Evolutionary conservation across 2,888 invertebrate genomes (phyloP).

Genomic region (Tolmerus cingulatus): DNA sequence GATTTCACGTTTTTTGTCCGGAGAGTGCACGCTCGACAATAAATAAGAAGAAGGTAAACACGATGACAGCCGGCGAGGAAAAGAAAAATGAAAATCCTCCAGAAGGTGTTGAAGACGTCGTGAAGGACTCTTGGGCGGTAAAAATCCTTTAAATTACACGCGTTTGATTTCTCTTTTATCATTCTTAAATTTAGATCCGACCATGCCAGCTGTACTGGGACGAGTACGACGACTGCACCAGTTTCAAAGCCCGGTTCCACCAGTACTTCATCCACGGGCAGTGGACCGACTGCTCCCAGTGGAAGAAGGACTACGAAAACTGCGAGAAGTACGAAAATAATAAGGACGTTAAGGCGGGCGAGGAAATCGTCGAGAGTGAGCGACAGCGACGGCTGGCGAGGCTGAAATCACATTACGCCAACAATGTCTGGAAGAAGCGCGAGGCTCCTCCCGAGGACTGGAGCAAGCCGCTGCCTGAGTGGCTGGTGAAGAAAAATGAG

Average conservation of each 20-base stretch:
- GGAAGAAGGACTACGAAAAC: constrained; percentile 80
- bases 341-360: constrained; percentile 70
- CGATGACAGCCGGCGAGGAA: background rate
- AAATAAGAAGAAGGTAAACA: background rate
- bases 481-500: constrained; percentile 74
- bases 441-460: constrained; percentile 79
- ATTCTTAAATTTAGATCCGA: constrained; percentile 69
- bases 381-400: constrained; percentile 70
- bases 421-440: constrained; percentile 83
- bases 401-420: constrained; percentile 73
- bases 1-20: no score
- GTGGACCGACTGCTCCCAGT: constrained; percentile 76
- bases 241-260: constrained; percentile 78
- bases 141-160: background rate
- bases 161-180: background rate
- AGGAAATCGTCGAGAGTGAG: constrained; percentile 76
- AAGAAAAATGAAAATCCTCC: background rate
- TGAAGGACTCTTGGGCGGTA: constrained; percentile 57
- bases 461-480: constrained; percentile 81
- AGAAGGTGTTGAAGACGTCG: background rate
- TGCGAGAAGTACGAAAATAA: constrained; percentile 74
- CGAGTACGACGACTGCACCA: constrained; percentile 82
- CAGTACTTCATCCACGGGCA: constrained; percentile 86
- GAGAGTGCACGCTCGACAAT: background rate
- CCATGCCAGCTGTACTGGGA: constrained; percentile 81